Base-by-base conservation (phyloP, 2,797 vertebrate species). In the Clarias pachynema region DNA sequence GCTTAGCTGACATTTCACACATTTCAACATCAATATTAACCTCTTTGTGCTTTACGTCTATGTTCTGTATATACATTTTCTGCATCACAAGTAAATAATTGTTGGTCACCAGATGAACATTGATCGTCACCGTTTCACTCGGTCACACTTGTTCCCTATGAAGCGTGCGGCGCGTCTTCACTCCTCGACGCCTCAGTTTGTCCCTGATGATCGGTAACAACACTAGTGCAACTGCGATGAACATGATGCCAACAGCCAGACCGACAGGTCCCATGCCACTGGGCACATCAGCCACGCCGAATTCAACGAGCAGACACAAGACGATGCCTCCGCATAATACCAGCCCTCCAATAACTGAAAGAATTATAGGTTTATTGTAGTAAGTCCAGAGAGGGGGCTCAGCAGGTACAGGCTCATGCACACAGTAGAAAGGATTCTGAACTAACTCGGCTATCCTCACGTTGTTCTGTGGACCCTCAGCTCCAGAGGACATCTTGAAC, bases 181-280 rank as follows among this genome's bases (percentile, higher is more conserved):
- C 81, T 0, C 56, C 81, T 53, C 91, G 91, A 0, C 87, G 72
- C 34, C 87, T 91, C n/a, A 89, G 83, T 81, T 91, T 92, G 86
- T 94, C 92, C 59, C 94, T 94, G 85, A 95, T 82, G 1, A 95
- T 62, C 0, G 92, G 92, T 57, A 95, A 82, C 92, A 93, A 94
- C 63, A 92, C 93, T 31, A 93, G 87, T 34, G 91, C 93, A 70
- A 93, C 88, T 85, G 94, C 89, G 14, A 93, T 82, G 79, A 96
- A 93, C 88, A 94, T 84, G 59, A 95, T 87, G n/a, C 93, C 93
- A 2, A 93, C 65, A 5, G 93, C 91, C 87, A 94, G 77, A 78
- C 92, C 92, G 70, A 92, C 89, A 0, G 92, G 92, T 59, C 92
- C 91, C 2, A 94, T 40, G 1, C 79, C 81, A 79, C 16, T 49